Conservation (phyloP, 2,888 invertebrate genomes). For the Drosophila paranaensis region DNA sequence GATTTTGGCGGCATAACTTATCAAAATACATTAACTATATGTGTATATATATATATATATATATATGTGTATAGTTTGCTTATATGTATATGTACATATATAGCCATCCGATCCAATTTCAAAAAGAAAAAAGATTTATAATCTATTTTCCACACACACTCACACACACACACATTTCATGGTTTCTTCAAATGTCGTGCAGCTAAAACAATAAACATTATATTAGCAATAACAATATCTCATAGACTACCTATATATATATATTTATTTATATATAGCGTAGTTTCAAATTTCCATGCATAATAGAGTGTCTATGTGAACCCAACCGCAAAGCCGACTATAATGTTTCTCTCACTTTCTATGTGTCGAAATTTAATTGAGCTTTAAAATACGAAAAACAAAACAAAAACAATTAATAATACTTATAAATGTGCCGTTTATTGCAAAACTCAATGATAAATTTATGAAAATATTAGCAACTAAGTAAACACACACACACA, state of each 20-base stretch:
- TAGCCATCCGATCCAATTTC: conserved; percentile 26
- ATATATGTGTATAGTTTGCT: conserved; percentile 14
- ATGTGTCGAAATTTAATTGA: conserved; percentile 79
- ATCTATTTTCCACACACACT: conserved; percentile 44
- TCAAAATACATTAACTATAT: conserved; percentile 19
- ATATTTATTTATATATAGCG: conserved; percentile 4
- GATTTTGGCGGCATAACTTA: conserved; percentile 27
- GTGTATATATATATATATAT: conserved; percentile 16
- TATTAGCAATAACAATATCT: conserved; percentile 22
- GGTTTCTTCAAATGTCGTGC: conserved; percentile 74
- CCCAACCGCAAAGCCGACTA: conserved; percentile 37
- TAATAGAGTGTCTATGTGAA: conserved; percentile 13
- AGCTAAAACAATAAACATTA: conserved; percentile 43
- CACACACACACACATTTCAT: conserved; percentile 53
- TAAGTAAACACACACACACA: conserved; percentile 44
- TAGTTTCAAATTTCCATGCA: conserved; percentile 39
- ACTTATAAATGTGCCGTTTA: conserved; percentile 77
- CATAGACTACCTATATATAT: conserved; percentile 13
- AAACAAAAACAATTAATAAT: conserved; percentile 57
- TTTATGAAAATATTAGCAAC: conserved; percentile 25
- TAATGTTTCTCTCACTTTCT: conserved; percentile 54
- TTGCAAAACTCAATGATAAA: conserved; percentile 56
- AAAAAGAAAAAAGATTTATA: conserved; percentile 20
- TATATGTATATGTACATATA: conserved; percentile 17
- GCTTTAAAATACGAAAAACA: conserved; percentile 62